Evolutionary conservation across 2,113 vertebrate species (phyloP).

Genomic region (Megaceryle maxima): DNA sequence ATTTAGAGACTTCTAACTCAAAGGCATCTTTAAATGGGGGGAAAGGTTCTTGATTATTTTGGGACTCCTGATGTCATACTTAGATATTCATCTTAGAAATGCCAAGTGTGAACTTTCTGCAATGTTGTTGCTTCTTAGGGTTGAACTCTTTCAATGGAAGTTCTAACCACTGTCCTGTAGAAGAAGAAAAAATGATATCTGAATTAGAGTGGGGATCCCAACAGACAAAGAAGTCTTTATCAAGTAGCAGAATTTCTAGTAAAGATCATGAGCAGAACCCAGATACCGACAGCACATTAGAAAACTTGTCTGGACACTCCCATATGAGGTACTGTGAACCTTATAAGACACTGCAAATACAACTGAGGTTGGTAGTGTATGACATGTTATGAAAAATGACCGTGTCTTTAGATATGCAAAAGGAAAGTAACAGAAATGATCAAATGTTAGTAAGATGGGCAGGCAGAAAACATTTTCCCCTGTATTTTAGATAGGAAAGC

Average conservation of each 20-base stretch:
- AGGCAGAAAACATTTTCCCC: background rate
- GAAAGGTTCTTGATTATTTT: background rate
- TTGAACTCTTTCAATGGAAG: constrained; percentile 69
- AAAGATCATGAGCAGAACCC: constrained; percentile 72
- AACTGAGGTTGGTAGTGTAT: background rate
- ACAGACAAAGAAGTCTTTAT: constrained; percentile 72
- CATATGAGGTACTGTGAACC: constrained; percentile 78
- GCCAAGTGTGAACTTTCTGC: background rate
- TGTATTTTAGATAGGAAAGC: background rate
- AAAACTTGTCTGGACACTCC: constrained; percentile 78
- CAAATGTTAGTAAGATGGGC: background rate
- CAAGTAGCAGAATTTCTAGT: constrained; percentile 63
- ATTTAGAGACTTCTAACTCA: background rate
- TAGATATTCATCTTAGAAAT: background rate
- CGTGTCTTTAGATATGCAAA: background rate
- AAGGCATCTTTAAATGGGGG: background rate
- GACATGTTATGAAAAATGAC: background rate
- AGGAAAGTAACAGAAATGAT: background rate
- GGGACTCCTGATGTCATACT: background rate
- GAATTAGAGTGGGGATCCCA: constrained; percentile 74
- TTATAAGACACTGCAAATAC: background rate
- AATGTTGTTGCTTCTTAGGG: constrained; percentile 50
- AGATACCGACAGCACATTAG: constrained; percentile 76
- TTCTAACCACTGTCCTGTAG: constrained; percentile 68
- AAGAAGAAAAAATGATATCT: constrained; percentile 78